Conservation (phyloP, 2,888 invertebrate genomes). For the Scaptomyza caliginosa region DNA sequence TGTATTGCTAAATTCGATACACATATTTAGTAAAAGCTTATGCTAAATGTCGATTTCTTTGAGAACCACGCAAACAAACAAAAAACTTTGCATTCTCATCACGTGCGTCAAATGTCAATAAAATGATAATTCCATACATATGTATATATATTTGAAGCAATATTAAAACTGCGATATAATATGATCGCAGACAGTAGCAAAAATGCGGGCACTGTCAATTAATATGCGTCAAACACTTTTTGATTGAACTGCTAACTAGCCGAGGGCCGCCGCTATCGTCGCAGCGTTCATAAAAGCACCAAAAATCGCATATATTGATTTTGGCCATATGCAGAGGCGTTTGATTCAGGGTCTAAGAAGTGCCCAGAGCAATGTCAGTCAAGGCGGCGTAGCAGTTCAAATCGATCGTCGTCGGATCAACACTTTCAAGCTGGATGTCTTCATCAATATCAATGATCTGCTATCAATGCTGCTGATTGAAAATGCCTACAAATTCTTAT, state of each 20-base stretch:
- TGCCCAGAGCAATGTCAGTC: constrained; percentile 38
- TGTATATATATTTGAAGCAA: constrained; percentile 29
- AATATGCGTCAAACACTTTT: constrained; percentile 70
- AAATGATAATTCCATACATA: constrained; percentile 55
- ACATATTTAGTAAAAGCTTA: neutral
- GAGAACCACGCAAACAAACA: constrained; percentile 8
- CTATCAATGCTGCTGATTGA: constrained; percentile 58
- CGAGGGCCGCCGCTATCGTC: constrained; percentile 8
- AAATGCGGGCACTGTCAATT: constrained; percentile 50
- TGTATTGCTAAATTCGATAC: no score
- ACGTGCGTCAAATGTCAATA: constrained; percentile 71
- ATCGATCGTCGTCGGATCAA: constrained; percentile 21
- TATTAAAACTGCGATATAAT: constrained; percentile 59
- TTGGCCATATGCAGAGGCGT: constrained; percentile 56
- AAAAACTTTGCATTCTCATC: constrained; percentile 51
- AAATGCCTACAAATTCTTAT: constrained; percentile 49
- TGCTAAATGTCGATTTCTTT: neutral
- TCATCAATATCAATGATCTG: constrained; percentile 59
- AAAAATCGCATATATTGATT: constrained; percentile 68
- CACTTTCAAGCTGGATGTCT: constrained; percentile 23
- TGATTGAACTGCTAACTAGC: constrained; percentile 67
- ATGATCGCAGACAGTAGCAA: constrained; percentile 55
- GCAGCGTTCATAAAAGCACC: constrained; percentile 49
- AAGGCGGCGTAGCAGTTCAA: constrained; percentile 41
- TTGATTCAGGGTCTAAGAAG: constrained; percentile 44